A percentile compares a stretch with the other conserved stretches of the same genome.
These are phyloP conservation scores for Etia nguti DNA, from an alignment of 2,113 vertebrate genomes.

Conservation along the genomic window DNA sequence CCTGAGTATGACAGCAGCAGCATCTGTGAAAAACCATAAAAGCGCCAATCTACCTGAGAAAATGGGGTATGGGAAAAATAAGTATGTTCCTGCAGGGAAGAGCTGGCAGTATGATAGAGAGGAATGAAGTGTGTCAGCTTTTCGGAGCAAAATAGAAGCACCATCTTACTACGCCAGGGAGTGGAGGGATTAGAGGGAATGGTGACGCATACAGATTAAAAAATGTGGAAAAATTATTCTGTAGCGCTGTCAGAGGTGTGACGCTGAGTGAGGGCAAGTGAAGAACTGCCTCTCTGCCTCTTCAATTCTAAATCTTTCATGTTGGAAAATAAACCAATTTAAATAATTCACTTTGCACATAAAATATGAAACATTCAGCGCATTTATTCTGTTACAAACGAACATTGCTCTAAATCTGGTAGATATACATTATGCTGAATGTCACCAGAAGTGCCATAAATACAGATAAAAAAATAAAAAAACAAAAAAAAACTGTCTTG, in stretches of 20 bases:
- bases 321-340: neutral
- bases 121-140: conserved; percentile 11
- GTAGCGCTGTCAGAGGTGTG: neutral
- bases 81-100: neutral
- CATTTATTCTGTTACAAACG: neutral
- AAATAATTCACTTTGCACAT: neutral
- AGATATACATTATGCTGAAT: neutral
- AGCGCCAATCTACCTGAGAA: neutral
- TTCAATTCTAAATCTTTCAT: neutral
- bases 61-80: neutral
- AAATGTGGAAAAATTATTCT: neutral
- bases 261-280: neutral
- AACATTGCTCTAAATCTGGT: neutral
- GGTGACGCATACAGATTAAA: neutral
- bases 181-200: conserved; percentile 9
- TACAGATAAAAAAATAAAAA: neutral
- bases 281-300: neutral
- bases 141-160: conserved; percentile 22
- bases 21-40: neutral
- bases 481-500: neutral
- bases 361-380: neutral
- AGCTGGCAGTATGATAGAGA: neutral
- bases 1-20: neutral
- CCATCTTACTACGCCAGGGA: neutral
- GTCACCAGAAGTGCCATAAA: neutral